These are phyloP conservation scores for Notothenia rossii DNA, from an alignment of 2,113 vertebrate genomes.

Conservation along the genomic window DNA sequence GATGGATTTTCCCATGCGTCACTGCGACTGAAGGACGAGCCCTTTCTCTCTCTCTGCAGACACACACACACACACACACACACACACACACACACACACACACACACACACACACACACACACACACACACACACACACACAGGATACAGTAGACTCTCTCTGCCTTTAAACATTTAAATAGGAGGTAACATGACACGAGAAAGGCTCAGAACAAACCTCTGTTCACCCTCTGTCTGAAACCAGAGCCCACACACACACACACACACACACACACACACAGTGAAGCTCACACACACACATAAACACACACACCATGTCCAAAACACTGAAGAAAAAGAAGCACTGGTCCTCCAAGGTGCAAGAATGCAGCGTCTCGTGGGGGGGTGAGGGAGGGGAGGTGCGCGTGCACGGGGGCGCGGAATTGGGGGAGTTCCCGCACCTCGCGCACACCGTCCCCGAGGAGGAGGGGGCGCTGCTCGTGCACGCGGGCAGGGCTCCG, in stretches of 20 bases:
- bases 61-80: too few relatives aligned
- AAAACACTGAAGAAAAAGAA: constrained; percentile 96
- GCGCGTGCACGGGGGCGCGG: constrained; percentile 92
- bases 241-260: too few relatives aligned
- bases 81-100: too few relatives aligned
- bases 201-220: too few relatives aligned
- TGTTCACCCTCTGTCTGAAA: too few relatives aligned
- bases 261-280: too few relatives aligned
- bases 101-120: too few relatives aligned
- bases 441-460: constrained; percentile 84
- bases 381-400: constrained; percentile 83
- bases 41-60: constrained; percentile 6
- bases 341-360: constrained; percentile 95
- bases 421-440: constrained; percentile 94
- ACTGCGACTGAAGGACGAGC: constrained; percentile 53
- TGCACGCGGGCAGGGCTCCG: constrained; percentile 87
- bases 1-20: constrained; percentile 62
- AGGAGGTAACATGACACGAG: too few relatives aligned
- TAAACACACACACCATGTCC: constrained; percentile 83
- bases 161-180: too few relatives aligned
- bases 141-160: too few relatives aligned
- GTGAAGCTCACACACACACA: too few relatives aligned
- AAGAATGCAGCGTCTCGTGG: constrained; percentile 92
- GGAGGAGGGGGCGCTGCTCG: constrained; percentile 83
- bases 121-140: too few relatives aligned